Conservation (phyloP, 1,140 invertebrate species). For the Oreohelix idahoensis region DNA sequence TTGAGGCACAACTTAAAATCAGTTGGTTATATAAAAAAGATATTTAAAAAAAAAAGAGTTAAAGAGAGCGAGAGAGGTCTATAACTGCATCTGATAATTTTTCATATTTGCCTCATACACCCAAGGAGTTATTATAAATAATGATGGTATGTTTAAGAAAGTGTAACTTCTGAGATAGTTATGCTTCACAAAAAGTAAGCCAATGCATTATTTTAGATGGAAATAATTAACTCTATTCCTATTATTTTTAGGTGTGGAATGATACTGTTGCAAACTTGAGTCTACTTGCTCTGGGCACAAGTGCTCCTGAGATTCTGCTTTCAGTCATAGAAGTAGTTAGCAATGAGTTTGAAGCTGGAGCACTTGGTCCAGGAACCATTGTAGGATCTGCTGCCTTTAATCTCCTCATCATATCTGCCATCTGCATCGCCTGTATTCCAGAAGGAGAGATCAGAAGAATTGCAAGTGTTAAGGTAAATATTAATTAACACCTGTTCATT, state of each 20-base stretch:
- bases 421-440: slow-evolving; percentile 77
- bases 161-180: no score
- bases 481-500: no score
- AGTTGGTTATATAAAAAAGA: no score
- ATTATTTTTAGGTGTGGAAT: slow-evolving; percentile 76
- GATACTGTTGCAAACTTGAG: slow-evolving; percentile 81
- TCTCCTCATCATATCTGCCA: slow-evolving; percentile 77
- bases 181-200: background rate
- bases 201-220: background rate
- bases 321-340: slow-evolving; percentile 78
- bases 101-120: no score
- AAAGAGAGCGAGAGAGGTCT: no score
- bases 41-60: no score
- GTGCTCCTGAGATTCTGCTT: slow-evolving; percentile 80
- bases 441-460: slow-evolving; percentile 69
- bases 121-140: no score
- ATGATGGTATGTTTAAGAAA: no score
- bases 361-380: slow-evolving; percentile 79
- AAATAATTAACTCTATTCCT: background rate
- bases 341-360: slow-evolving; percentile 75
- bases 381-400: slow-evolving; percentile 81
- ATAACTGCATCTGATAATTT: no score
- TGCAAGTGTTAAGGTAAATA: background rate
- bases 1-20: no score
- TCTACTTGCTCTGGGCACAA: slow-evolving; percentile 80